Evolutionary conservation across 2,888 invertebrate genomes (phyloP), one percentile per base, ranked within the genome.

Genomic region (Ptychoptera albimana): DNA sequence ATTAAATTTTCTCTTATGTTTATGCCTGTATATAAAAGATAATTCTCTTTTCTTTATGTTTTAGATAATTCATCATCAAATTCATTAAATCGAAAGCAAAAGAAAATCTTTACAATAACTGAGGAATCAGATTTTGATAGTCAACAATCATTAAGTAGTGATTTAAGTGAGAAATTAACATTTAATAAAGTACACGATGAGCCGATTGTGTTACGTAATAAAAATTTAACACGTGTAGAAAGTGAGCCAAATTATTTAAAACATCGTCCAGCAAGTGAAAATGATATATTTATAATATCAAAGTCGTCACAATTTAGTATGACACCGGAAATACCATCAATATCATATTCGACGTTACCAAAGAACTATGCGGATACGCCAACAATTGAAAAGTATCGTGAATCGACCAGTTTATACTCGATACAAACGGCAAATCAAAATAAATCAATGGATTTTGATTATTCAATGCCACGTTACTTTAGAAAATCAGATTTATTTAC

Each of bases 391-490:
- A 61, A 64, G 46, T 66, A 66, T 48, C 58, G 60, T 13, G 65
- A 64, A 29, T 60, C 63, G 4, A 59, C 60, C 44, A 64, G 63
- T 49, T 56, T 66, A 6, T 62, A 64, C 41, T 62, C 63, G 12
- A 70, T 73, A 46, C 72, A 73, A 54, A 68, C 73, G 38, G 69
- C 73, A 0, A 72, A 70, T 37, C 57, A 56, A 11, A 57, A 55
- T 1, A 56, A 57, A 42, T 66, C 67, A 31, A 64, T 68, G 23
- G 68, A 71, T 48, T 62, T 61, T 42, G 77, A 76, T 49, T 74
- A 70, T 44, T 73, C 75, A 14, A 76, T 76, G 77, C 76, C 76
- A 0, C 63, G 77, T 46, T 75, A 75, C 51, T 76, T 74, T 50
- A 70, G 75, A 0, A 61, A 67, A 2, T 58, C 66, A 1, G 61